A percentile compares a stretch with the other conserved stretches of the same genome.
Conservation (phyloP, 2,797 vertebrate genomes). For the Catamblyrhynchus diadema region DNA sequence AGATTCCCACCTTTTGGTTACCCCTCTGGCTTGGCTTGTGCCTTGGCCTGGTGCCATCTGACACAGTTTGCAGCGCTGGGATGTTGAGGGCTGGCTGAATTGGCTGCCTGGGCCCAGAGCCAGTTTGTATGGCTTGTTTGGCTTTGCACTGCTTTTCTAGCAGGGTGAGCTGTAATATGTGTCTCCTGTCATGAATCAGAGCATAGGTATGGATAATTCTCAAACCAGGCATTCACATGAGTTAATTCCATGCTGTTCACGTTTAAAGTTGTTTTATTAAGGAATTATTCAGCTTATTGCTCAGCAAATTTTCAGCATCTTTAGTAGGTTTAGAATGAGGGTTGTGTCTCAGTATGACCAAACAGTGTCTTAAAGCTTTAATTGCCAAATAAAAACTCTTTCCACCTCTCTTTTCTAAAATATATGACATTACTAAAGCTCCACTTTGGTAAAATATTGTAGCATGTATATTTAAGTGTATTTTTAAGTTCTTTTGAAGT, state of each 20-base stretch:
- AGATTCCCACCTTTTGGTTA: slow-evolving; percentile 25
- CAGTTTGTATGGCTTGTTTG: slow-evolving; percentile 26
- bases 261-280: slow-evolving; percentile 11
- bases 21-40: background rate
- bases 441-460: slow-evolving; percentile 7
- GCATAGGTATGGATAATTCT: slow-evolving; percentile 17
- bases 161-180: background rate
- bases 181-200: slow-evolving; percentile 26
- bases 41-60: slow-evolving; percentile 18
- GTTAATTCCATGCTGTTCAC: background rate
- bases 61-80: background rate
- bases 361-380: background rate
- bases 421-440: background rate
- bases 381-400: background rate
- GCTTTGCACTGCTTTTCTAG: background rate
- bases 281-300: slow-evolving; percentile 18
- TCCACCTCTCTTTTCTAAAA: background rate
- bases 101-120: slow-evolving; percentile 37
- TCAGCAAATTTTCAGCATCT: slow-evolving; percentile 11
- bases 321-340: background rate
- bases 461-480: background rate
- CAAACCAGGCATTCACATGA: background rate
- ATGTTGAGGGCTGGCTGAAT: slow-evolving; percentile 2
- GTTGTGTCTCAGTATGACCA: background rate
- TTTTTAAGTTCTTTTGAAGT: slow-evolving; percentile 34